Evolutionary conservation across 2,797 vertebrate genomes (phyloP).

Genomic region (Pangasius krempfi): DNA sequence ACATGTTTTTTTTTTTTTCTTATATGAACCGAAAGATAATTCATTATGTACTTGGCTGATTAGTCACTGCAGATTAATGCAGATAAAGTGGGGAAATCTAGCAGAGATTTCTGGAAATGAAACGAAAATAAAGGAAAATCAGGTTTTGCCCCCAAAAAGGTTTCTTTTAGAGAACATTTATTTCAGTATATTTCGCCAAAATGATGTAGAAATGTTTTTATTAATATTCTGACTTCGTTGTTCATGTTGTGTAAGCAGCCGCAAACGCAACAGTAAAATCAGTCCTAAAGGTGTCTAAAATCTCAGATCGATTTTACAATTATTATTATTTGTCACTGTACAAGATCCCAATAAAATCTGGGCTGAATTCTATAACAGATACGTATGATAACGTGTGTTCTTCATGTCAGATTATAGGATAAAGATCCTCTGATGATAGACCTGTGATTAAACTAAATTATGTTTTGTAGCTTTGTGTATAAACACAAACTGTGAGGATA

Average conservation of each 20-base stretch:
- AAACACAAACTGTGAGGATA: too few relatives aligned
- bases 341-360: background rate
- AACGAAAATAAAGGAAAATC: background rate
- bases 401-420: too few relatives aligned
- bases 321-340: too few relatives aligned
- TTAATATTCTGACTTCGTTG: background rate
- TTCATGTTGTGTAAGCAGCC: too few relatives aligned
- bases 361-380: background rate
- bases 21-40: background rate
- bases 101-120: background rate
- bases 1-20: background rate
- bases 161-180: background rate
- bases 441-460: too few relatives aligned
- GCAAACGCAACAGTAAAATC: background rate
- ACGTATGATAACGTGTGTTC: too few relatives aligned
- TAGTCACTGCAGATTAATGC: background rate
- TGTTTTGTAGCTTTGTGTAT: too few relatives aligned
- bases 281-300: background rate
- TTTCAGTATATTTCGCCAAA: background rate
- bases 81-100: background rate
- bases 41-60: background rate
- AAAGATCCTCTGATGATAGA: too few relatives aligned
- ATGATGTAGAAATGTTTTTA: too few relatives aligned
- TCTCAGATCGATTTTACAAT: background rate
- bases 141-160: background rate